phyloP scores from a whole-genome alignment of 1,140 invertebrate genomes.

The Danaus melanippus region DNA sequence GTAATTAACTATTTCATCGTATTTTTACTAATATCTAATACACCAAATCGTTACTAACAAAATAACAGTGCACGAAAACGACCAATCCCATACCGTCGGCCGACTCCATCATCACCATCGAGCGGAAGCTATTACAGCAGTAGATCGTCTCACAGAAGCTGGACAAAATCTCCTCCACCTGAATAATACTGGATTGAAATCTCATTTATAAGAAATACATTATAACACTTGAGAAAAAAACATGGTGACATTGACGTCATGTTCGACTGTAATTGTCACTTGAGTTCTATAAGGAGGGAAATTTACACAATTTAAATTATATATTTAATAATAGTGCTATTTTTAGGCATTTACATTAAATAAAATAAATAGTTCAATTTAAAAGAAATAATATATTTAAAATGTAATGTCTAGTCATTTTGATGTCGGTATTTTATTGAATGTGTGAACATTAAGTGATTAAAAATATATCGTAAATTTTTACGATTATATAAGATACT shows the following conservation, averaged over 20 bases:
- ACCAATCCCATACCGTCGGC: slow-evolving; percentile 90
- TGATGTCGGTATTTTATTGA: slow-evolving; percentile 5
- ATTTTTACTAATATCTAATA: slow-evolving; percentile 1
- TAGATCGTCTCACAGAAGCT: slow-evolving; percentile 60
- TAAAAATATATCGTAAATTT: slow-evolving; percentile 1
- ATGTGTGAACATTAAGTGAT: no score
- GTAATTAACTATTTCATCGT: neutral
- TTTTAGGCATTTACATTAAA: no score
- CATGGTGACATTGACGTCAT: no score
- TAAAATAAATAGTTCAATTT: no score
- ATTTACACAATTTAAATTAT: no score
- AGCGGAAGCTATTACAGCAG: slow-evolving; percentile 78
- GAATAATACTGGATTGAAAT: slow-evolving; percentile 25
- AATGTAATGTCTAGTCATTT: neutral
- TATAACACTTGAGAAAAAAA: no score
- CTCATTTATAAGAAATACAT: no score
- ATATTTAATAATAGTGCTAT: no score
- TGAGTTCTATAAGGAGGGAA: no score
- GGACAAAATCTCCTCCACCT: slow-evolving; percentile 47
- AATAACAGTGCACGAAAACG: slow-evolving; percentile 86
- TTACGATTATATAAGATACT: slow-evolving; percentile 1
- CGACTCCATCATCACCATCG: slow-evolving; percentile 82
- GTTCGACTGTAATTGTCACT: no score
- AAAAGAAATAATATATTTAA: no score
- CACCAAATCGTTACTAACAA: slow-evolving; percentile 24